Evolutionary conservation across 2,888 invertebrate species (phyloP).

Genomic region (Amblyjoppa proteus): DNA sequence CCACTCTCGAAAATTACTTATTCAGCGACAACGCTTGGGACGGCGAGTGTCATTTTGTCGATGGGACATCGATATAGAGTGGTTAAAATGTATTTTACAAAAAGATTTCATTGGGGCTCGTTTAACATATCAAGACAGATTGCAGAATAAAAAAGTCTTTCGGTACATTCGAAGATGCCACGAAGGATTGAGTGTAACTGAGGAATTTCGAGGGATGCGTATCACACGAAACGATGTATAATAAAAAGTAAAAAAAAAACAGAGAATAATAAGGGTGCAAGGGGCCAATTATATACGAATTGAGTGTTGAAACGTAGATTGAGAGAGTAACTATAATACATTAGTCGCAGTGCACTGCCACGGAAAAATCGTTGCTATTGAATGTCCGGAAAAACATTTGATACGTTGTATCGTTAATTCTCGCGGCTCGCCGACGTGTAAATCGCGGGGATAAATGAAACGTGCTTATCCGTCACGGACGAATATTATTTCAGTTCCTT

Average conservation of each 20-base stretch:
- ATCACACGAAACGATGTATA: constrained; percentile 69
- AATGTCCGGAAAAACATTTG: constrained; percentile 16
- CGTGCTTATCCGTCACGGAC: constrained; percentile 20
- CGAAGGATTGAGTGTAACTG: constrained; percentile 25
- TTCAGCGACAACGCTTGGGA: background rate
- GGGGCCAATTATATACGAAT: constrained; percentile 80
- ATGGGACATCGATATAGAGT: background rate
- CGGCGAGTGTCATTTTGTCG: background rate
- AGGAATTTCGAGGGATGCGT: constrained; percentile 28
- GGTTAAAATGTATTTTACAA: no score
- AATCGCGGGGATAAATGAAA: constrained; percentile 18
- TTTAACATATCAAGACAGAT: constrained; percentile 24
- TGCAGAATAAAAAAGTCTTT: background rate
- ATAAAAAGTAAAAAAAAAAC: constrained; percentile 51
- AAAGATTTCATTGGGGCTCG: background rate
- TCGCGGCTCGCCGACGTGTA: constrained; percentile 59
- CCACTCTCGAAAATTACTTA: background rate
- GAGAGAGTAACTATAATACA: constrained; percentile 66
- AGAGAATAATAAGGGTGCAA: constrained; percentile 76
- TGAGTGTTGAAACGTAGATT: constrained; percentile 74
- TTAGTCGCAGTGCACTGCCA: constrained; percentile 53
- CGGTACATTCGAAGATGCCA: background rate
- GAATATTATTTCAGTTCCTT: constrained; percentile 52
- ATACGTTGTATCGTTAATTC: constrained; percentile 20
- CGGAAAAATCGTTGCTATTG: constrained; percentile 20